Percentiles rank a stretch among this genome's conserved stretches.
These are phyloP conservation scores for Heterodera schachtii DNA, from an alignment of 1,140 invertebrate species.

Conservation along the genomic window DNA sequence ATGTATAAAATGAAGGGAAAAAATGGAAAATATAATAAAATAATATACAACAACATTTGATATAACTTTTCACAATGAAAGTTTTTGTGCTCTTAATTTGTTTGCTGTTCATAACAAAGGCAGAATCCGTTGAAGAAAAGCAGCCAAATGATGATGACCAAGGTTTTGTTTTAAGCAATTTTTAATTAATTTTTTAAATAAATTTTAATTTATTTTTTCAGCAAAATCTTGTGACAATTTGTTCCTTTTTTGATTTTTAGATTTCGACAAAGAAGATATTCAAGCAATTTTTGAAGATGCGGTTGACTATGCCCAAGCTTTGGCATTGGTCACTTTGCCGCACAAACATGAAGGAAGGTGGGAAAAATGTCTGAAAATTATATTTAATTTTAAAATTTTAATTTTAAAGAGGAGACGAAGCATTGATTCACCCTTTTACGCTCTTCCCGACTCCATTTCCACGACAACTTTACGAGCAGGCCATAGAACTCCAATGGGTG, in stretches of 20 bases:
- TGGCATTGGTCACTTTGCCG: constrained; percentile 33
- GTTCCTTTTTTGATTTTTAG: background rate
- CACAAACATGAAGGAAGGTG: background rate
- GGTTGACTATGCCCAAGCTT: constrained; percentile 50
- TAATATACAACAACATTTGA: too few species aligned
- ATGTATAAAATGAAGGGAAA: too few species aligned
- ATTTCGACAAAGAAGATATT: constrained; percentile 2
- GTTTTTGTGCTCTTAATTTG: too few species aligned
- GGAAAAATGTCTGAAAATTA: background rate
- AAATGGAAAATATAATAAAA: too few species aligned
- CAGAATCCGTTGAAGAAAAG: too few species aligned
- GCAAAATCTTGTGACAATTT: too few species aligned
- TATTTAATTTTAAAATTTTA: constrained; percentile 1
- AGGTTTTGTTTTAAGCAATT: too few species aligned
- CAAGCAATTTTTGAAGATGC: constrained; percentile 48
- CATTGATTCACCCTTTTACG: constrained; percentile 57
- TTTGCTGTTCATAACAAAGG: too few species aligned
- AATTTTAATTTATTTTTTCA: too few species aligned
- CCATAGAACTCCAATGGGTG: constrained; percentile 56
- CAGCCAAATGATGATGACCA: too few species aligned
- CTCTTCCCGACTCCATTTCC: constrained; percentile 64
- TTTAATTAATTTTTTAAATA: too few species aligned
- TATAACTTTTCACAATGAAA: too few species aligned
- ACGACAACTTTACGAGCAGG: constrained; percentile 54
- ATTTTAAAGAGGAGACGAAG: constrained; percentile 28